Evolutionary conservation across 2,797 vertebrate species (phyloP), one percentile per base, ranked within the genome.

Genomic region (Nyctalus aviator): DNA sequence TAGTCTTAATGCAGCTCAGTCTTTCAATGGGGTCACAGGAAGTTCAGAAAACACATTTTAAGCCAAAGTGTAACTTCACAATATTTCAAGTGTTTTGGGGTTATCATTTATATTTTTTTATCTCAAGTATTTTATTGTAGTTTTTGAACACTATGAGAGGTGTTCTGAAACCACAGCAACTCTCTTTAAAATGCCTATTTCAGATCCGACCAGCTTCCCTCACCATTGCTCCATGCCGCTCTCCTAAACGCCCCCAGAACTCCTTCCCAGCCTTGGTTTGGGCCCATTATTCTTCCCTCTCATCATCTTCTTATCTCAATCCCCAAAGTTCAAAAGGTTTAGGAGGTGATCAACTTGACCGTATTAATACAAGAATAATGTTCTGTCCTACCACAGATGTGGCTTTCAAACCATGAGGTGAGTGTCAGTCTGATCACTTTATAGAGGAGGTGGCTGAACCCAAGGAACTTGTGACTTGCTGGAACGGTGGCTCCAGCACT

Each of bases 181-280:
- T 79, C 66, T 72, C 44, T 44, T 35, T 17, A 72, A 37, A 35
- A 68, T 21, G 35, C 44, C 48, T 46, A 8, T 20, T n/a, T 59
- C 5, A 4, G 17, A 44, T 41, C 55, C 35, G 27, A 32, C 44
- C 4, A 1, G 6, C 23, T 44, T 30, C 48, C 77, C 23, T 44
- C 20, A 1, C 6, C 11, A 3, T 44, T 27, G 6, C 35, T 18
- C 14, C 11, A 6, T 0, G 1, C 9, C 0, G 10, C 44, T 48
- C 73, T 30, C 50, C 21, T 8, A 12, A 53, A 82, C 3, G 27
- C n/a, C 30, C 48, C 18, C 30, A 17, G 18, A 12, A 20, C 10
- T 3, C 27, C 71, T 50, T 14, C 30, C 10, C 2, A 10, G 21
- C 27, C 64, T 44, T n/a, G 41, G 7, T 14, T 27, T 57, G 46